Percentiles rank a stretch among this genome's conserved stretches.
These are phyloP conservation scores for Caloenas nicobarica DNA, from an alignment of 2,113 vertebrate species.

Conservation along the genomic window DNA sequence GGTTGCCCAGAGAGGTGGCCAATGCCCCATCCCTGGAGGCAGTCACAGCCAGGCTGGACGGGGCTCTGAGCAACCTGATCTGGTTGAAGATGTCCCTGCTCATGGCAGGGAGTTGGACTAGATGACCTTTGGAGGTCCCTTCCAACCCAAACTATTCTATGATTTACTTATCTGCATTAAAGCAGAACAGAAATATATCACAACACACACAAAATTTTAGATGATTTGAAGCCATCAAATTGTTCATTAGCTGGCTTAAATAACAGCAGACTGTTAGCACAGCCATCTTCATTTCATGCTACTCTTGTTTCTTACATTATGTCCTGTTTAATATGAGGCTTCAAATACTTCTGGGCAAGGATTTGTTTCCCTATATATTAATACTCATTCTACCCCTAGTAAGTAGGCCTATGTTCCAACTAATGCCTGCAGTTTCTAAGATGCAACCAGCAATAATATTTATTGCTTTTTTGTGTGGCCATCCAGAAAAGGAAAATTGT, in stretches of 20 bases:
- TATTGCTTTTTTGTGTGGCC: neutral
- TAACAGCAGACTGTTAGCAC: neutral
- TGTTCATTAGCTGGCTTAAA: neutral
- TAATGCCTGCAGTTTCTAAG: conserved; percentile 3
- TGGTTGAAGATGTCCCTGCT: too few species aligned
- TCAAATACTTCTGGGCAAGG: conserved; percentile 22
- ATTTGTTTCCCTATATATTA: neutral
- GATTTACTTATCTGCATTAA: neutral
- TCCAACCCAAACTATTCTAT: too few species aligned
- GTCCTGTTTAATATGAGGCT: conserved; percentile 10
- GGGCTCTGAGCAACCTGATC: too few species aligned
- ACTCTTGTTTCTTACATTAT: neutral
- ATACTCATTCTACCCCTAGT: neutral
- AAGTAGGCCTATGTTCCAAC: neutral
- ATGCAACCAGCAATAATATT: neutral
- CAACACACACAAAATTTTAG: neutral
- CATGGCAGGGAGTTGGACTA: too few species aligned
- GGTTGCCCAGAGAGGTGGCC: too few species aligned
- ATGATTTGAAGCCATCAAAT: neutral
- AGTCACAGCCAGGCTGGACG: too few species aligned
- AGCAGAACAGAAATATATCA: neutral
- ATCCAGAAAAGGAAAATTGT: conserved; percentile 35
- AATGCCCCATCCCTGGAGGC: too few species aligned
- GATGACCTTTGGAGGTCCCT: too few species aligned
- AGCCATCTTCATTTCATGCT: neutral